These are phyloP conservation scores for Nasonia vitripennis DNA, from an alignment of 1,140 invertebrate species.

Conservation along the genomic window DNA sequence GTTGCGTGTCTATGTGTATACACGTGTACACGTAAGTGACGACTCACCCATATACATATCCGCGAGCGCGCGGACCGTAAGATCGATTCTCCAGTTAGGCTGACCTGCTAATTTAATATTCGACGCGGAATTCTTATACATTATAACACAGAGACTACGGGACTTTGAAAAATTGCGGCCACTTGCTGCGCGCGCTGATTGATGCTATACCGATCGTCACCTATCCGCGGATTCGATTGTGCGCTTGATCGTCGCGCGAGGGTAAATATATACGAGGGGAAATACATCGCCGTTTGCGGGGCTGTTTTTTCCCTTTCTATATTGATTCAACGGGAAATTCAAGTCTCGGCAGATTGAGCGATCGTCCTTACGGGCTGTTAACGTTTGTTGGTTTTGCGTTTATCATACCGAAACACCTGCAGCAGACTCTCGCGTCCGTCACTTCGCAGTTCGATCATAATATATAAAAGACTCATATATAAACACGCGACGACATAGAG, in stretches of 20 bases:
- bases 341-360: background rate
- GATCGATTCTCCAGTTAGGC: background rate
- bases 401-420: too few species aligned
- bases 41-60: too few species aligned
- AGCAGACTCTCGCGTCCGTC: too few species aligned
- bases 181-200: background rate
- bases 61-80: background rate
- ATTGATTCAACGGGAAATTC: background rate
- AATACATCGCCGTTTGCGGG: background rate
- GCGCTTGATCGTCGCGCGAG: background rate
- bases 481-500: too few species aligned
- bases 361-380: background rate
- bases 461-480: background rate
- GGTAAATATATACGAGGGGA: background rate
- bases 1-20: too few species aligned
- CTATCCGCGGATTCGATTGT: too few species aligned
- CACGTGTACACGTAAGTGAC: background rate
- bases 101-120: constrained; percentile 37
- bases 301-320: background rate
- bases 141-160: background rate
- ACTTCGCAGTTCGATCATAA: too few species aligned
- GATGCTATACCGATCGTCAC: background rate
- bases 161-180: background rate
- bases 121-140: too few species aligned
- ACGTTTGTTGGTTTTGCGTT: too few species aligned